Evolutionary conservation across 2,888 invertebrate genomes (phyloP), one percentile per base, ranked within the genome.

Genomic region (Sepioteuthis lessoniana): DNA sequence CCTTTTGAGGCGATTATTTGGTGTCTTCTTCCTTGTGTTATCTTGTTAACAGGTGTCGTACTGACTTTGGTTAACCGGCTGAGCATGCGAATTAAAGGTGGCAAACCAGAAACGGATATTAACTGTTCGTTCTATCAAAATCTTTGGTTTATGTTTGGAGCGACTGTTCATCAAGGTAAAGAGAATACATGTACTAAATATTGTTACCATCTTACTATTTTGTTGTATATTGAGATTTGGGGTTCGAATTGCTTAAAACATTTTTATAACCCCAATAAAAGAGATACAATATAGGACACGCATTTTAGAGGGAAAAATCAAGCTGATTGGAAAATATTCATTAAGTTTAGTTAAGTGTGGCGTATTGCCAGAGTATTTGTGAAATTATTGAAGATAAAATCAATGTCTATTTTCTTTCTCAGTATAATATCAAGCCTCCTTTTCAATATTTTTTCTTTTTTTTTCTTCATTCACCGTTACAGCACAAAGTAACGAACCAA

Each of bases 81-180:
- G 46, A 95, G 93, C 55, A 95, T 95, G 19, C 94, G 90, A 21
- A 90, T 91, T n/a, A 60, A 21, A 19, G 47, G n/a, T 25, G 76
- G 25, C 28, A 31, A 94, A 16, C n/a, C 46, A 1, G 35, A 50
- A 13, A 37, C 28, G 42, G 60, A 60, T 31, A 37, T 55, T 35
- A 93, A 91, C 94, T 94, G 94, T 31, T 94, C 94, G 94, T 95
- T 47, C 35, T 92, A 94, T 25, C 95, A 95, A 37, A 95, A 94
- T 90, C 37, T 95, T n/a, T 96, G 96, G 96, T 94, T 95, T 25
- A 94, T 95, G 19, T 95, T 95, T 94, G 95, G 95, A 25, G 94
- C 95, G 2, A 95, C 95, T 47, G 94, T 96, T 94, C 95, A 95
- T 93, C 96, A 96, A 95, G 95, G 96, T 96, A 94, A 37, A 91